Conservation (phyloP, 2,888 invertebrate species). For the Tetanocera ferruginea region DNA sequence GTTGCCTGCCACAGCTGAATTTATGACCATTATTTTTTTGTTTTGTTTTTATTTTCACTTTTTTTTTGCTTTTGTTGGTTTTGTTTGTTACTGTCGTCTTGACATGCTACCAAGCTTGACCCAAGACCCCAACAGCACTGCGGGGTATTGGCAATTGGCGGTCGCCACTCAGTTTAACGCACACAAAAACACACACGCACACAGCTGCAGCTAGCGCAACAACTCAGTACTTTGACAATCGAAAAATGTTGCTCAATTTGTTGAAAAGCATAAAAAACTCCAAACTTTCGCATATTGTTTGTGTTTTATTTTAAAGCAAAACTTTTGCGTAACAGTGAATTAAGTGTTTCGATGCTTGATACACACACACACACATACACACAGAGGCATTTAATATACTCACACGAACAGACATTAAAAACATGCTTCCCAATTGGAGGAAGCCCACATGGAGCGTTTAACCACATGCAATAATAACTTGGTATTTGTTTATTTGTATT, state of each 20-base stretch:
- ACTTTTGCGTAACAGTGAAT: background rate
- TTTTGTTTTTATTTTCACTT: too few species aligned
- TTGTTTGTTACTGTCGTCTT: background rate
- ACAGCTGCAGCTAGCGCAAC: too few species aligned
- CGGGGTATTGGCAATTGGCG: background rate
- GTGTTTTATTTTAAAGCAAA: background rate
- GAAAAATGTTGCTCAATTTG: slow-evolving; percentile 23
- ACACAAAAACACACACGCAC: too few species aligned
- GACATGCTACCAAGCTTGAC: background rate
- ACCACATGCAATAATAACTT: slow-evolving; percentile 10
- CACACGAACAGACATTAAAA: background rate
- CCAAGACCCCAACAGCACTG: background rate
- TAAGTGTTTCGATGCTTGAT: background rate
- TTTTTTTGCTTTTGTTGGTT: too few species aligned
- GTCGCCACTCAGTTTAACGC: too few species aligned
- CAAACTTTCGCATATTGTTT: background rate
- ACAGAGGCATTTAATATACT: background rate
- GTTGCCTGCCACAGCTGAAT: slow-evolving; percentile 31
- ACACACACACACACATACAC: background rate
- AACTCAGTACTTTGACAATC: background rate
- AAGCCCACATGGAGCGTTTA: background rate
- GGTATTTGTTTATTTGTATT: background rate
- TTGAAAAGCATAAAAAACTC: background rate
- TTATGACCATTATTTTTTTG: slow-evolving; percentile 18
- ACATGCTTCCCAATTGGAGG: background rate